Evolutionary conservation across 2,888 invertebrate species (phyloP).

Genomic region (Mayetiola destructor): DNA sequence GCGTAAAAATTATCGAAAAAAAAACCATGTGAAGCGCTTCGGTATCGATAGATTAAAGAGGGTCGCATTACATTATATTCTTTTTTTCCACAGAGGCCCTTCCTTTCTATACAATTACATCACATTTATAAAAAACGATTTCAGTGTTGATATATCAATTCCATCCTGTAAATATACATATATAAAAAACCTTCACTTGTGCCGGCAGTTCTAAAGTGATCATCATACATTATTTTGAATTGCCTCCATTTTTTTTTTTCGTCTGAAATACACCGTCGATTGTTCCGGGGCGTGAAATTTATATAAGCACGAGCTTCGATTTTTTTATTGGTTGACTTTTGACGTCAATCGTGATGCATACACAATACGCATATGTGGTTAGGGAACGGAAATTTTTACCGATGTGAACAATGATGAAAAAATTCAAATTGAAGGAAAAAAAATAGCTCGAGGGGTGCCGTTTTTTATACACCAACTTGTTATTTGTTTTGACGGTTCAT

Average conservation of each 20-base stretch:
- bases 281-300: constrained; percentile 13
- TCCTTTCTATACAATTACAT: not conserved
- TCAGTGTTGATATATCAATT: not conserved
- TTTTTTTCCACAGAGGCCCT: not conserved
- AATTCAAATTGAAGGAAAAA: not conserved
- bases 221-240: constrained; percentile 3
- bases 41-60: not conserved
- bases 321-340: constrained; percentile 13
- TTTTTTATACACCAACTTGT: constrained; percentile 6
- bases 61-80: not conserved
- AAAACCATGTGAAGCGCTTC: too few species aligned
- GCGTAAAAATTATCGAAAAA: not conserved
- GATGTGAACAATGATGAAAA: not conserved
- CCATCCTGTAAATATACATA: not conserved
- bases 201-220: not conserved
- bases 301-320: not conserved
- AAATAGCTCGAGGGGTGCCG: not conserved
- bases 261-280: too few species aligned
- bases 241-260: not conserved
- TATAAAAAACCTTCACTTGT: not conserved
- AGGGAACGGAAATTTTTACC: too few species aligned
- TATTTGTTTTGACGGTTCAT: not conserved
- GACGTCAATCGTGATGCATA: not conserved
- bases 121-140: not conserved
- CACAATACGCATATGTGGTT: not conserved